Conservation (phyloP, 2,888 invertebrate species). For the Hypsopygia costalis region DNA sequence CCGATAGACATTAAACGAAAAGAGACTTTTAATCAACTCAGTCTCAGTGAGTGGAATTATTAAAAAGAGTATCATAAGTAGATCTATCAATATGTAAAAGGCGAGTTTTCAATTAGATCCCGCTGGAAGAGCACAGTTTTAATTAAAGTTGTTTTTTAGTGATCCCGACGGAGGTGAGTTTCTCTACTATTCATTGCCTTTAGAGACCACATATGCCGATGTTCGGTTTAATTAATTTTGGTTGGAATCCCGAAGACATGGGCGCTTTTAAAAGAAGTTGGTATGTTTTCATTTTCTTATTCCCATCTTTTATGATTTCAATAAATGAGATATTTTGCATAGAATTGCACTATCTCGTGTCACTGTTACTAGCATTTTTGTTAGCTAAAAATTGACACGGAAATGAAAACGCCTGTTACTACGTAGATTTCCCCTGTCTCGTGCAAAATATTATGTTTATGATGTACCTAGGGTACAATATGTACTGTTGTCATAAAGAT, state of each 20-base stretch:
- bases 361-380: no score
- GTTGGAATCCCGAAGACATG: slow-evolving; percentile 47
- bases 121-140: slow-evolving; percentile 45
- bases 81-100: not conserved
- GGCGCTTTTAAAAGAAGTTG: slow-evolving; percentile 38
- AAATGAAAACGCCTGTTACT: no score
- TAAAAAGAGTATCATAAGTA: no score
- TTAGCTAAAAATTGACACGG: no score
- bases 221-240: slow-evolving; percentile 72
- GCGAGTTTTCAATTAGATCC: slow-evolving; percentile 44
- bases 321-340: no score
- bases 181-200: slow-evolving; percentile 60
- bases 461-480: not conserved
- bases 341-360: no score
- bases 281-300: slow-evolving; percentile 28
- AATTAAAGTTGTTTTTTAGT: slow-evolving; percentile 60
- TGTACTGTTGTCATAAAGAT: not conserved
- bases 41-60: no score
- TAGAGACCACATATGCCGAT: slow-evolving; percentile 50
- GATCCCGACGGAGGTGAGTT: slow-evolving; percentile 29
- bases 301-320: no score
- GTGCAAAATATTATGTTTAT: not conserved
- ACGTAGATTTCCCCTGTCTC: not conserved
- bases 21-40: no score
- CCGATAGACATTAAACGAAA: no score